phyloP scores from a whole-genome alignment of 2,888 invertebrate genomes.

The Napeogenes sylphis region DNA sequence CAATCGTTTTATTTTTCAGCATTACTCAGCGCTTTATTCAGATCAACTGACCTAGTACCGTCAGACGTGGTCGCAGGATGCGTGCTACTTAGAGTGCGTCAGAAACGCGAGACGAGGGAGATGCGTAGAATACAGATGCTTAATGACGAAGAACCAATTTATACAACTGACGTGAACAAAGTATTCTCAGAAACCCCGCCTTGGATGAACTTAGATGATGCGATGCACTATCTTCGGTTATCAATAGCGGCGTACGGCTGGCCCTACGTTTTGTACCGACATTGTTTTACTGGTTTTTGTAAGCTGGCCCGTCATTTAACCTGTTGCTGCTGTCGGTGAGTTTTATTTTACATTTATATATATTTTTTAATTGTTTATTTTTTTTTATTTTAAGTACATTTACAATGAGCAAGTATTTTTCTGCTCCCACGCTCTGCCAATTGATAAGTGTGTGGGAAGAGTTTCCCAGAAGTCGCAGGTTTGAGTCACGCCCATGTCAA shows the following conservation, averaged over 20 bases:
- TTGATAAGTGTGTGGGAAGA: too few relatives aligned
- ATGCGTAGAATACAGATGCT: constrained; percentile 81
- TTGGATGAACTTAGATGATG: constrained; percentile 90
- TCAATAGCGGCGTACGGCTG: constrained; percentile 93
- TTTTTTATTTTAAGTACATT: too few relatives aligned
- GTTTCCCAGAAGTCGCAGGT: too few relatives aligned
- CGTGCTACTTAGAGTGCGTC: constrained; percentile 87
- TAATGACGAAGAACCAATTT: constrained; percentile 82
- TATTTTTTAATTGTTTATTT: too few relatives aligned
- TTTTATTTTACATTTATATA: not conserved
- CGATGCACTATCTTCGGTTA: constrained; percentile 86
- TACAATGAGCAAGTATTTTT: too few relatives aligned
- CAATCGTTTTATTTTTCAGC: constrained; percentile 60
- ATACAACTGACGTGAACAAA: constrained; percentile 78
- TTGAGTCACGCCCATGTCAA: too few relatives aligned
- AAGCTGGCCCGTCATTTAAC: constrained; percentile 82
- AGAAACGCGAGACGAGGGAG: constrained; percentile 85
- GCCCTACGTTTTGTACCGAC: constrained; percentile 89
- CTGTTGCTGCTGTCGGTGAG: constrained; percentile 85
- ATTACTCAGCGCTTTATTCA: constrained; percentile 86
- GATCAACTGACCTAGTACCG: constrained; percentile 91
- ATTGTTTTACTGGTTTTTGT: constrained; percentile 86
- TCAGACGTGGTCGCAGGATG: constrained; percentile 93
- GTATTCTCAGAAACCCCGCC: constrained; percentile 82
- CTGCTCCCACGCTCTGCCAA: too few relatives aligned